phyloP scores from a whole-genome alignment of 2,113 vertebrate species.

The Eulemur rufifrons region DNA sequence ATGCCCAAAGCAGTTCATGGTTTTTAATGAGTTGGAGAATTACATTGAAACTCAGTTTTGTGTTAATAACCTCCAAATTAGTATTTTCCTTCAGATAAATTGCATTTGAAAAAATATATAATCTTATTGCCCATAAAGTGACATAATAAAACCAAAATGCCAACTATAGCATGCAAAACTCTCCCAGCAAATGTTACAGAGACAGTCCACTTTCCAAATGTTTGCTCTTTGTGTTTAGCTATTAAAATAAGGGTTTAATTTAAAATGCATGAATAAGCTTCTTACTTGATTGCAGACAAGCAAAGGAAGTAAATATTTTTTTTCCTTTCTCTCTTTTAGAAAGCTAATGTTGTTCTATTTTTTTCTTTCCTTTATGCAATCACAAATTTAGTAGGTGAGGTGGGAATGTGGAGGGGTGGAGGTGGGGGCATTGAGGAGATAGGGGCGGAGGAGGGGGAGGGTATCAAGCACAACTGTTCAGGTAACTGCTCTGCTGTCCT shows the following conservation, averaged over 20 bases:
- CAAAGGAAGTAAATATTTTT: slow-evolving; percentile 12
- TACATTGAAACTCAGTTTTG: slow-evolving; percentile 44
- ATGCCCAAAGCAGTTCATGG: neutral
- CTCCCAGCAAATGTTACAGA: slow-evolving; percentile 42
- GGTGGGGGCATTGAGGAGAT: too few species aligned
- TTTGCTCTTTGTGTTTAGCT: slow-evolving; percentile 61
- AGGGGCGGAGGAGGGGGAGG: neutral
- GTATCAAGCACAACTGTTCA: neutral
- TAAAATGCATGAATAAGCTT: slow-evolving; percentile 64
- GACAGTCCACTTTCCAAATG: neutral
- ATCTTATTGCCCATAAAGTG: slow-evolving; percentile 60
- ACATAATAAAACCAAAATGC: slow-evolving; percentile 56
- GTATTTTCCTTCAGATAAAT: slow-evolving; percentile 69
- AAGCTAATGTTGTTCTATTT: neutral
- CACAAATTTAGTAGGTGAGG: neutral
- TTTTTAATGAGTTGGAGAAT: slow-evolving; percentile 58
- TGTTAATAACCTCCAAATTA: slow-evolving; percentile 70
- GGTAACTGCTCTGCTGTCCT: neutral
- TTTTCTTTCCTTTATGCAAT: neutral
- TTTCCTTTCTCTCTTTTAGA: neutral
- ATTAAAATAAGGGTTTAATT: slow-evolving; percentile 69
- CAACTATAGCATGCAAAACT: neutral
- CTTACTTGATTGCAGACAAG: slow-evolving; percentile 32
- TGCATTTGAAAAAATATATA: slow-evolving; percentile 48
- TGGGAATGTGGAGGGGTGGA: fast-evolving